phyloP scores from a whole-genome alignment of 2,113 vertebrate genomes.

The Ctenomys sociabilis region DNA sequence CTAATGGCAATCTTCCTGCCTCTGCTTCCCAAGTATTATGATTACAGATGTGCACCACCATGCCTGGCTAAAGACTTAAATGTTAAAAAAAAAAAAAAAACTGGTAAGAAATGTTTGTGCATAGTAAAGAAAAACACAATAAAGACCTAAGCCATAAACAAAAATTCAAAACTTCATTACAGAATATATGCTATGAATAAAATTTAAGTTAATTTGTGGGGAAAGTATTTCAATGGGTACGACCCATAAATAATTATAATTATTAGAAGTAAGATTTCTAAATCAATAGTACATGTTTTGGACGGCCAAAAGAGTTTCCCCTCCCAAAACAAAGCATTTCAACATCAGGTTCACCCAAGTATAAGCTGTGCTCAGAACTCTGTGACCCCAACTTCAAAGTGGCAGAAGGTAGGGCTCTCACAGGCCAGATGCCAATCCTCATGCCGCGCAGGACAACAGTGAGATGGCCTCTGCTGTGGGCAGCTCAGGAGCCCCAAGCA shows the following conservation, averaged over 20 bases:
- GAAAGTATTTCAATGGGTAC: not conserved
- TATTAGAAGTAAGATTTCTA: slow-evolving; percentile 48
- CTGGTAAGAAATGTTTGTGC: not conserved
- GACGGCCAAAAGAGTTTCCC: not conserved
- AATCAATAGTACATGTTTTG: slow-evolving; percentile 21
- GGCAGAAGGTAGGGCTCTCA: not conserved
- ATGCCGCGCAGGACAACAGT: not conserved
- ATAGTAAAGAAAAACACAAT: not conserved
- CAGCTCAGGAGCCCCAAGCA: not conserved
- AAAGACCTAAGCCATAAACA: slow-evolving; percentile 26
- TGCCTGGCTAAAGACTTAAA: not conserved
- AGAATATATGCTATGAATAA: not conserved
- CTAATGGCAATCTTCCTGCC: not conserved
- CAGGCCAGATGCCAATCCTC: not conserved
- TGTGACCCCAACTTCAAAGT: not conserved
- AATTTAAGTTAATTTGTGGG: not conserved
- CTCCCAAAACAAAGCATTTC: slow-evolving; percentile 22
- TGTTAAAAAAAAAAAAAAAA: not conserved
- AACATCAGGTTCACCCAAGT: not conserved
- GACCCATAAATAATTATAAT: not conserved
- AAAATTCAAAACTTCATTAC: not conserved
- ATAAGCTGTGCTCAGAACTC: not conserved
- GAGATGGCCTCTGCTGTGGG: not conserved
- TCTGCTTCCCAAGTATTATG: not conserved
- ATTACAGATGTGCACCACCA: not conserved